Conservation (phyloP, 2,888 invertebrate species). For the Alviniconcha strummeri region DNA sequence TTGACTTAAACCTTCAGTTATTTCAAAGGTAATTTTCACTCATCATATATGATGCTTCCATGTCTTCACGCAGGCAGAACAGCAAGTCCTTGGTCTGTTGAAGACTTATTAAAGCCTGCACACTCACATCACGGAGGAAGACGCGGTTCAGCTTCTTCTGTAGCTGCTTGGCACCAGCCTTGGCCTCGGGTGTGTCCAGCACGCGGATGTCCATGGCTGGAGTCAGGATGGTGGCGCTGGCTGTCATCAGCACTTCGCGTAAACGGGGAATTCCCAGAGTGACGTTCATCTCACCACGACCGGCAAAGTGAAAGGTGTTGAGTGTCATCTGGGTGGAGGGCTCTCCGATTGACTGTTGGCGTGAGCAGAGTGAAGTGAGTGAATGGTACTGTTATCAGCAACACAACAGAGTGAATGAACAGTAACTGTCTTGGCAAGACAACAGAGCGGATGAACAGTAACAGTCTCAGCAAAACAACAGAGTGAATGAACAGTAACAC, state of each 20-base stretch:
- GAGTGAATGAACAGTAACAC: no score
- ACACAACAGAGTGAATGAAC: no score
- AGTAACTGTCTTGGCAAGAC: no score
- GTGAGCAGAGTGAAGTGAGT: no score
- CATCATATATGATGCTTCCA: neutral
- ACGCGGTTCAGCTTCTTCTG: slow-evolving; percentile 85
- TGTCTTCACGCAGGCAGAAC: neutral
- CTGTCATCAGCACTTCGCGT: slow-evolving; percentile 96
- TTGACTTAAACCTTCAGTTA: neutral
- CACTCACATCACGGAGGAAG: slow-evolving; percentile 80
- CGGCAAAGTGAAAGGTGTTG: slow-evolving; percentile 99
- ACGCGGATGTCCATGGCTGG: slow-evolving; percentile 97
- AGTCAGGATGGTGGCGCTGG: slow-evolving; percentile 93
- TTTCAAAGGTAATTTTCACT: neutral
- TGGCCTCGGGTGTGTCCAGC: slow-evolving; percentile 69
- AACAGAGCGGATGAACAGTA: no score
- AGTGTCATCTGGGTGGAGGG: slow-evolving; percentile 99
- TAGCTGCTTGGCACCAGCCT: slow-evolving; percentile 80
- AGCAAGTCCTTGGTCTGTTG: neutral
- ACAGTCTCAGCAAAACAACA: no score
- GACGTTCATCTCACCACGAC: slow-evolving; percentile 99
- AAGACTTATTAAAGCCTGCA: neutral
- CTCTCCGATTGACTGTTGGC: slow-evolving; percentile 89
- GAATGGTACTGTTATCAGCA: no score
- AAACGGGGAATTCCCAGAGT: slow-evolving; percentile 98